Evolutionary conservation across 2,888 invertebrate species (phyloP).

Genomic region (Trachelus tabidus): DNA sequence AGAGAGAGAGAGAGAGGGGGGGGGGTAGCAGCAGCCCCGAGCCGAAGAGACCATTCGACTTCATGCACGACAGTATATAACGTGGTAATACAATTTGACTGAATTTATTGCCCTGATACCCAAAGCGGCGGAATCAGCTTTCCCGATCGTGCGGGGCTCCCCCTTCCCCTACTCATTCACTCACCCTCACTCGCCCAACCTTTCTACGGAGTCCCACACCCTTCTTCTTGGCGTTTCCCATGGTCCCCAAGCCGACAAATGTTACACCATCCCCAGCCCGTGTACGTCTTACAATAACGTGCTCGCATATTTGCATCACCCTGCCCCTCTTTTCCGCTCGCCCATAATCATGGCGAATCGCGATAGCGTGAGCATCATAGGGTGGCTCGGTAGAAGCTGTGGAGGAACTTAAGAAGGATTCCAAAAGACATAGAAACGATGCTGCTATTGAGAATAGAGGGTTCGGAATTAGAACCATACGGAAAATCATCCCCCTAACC

Average conservation of each 20-base stretch:
- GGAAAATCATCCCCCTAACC: neutral
- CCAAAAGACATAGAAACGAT: neutral
- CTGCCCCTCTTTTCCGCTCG: neutral
- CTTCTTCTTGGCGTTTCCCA: neutral
- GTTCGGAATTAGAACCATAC: neutral
- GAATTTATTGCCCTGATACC: constrained; percentile 47
- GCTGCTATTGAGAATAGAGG: neutral
- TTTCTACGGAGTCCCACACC: neutral
- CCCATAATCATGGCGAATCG: neutral
- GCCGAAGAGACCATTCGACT: constrained; percentile 41
- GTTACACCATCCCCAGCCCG: neutral
- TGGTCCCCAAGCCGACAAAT: neutral
- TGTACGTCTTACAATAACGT: neutral
- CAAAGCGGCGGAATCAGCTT: constrained; percentile 39
- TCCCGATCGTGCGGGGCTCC: constrained; percentile 36
- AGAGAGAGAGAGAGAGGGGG: too few species aligned
- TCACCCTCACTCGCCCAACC: neutral
- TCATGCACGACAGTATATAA: constrained; percentile 53
- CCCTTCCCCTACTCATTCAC: constrained; percentile 4
- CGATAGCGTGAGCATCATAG: neutral
- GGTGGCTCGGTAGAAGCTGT: neutral
- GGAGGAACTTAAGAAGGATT: neutral
- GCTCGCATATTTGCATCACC: neutral
- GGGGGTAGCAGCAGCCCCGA: neutral
- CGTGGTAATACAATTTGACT: constrained; percentile 56